Base-by-base conservation (phyloP, 2,888 invertebrate species). In the Petrolisthes cinctipes region DNA sequence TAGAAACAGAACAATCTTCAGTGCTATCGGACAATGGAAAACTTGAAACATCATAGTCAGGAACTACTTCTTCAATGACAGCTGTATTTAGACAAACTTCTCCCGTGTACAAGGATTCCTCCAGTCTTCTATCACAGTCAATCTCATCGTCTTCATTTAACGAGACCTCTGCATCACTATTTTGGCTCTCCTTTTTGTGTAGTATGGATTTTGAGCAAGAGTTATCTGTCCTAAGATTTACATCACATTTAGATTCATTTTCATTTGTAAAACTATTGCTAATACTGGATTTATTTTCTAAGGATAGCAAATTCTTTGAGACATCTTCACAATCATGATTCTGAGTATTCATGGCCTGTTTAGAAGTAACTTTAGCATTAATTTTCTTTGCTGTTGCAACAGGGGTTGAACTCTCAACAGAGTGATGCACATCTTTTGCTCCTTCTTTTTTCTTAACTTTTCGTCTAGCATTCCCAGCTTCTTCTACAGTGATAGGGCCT, bases 371-470 rank as follows among this genome's bases (percentile, higher is more conserved):
- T 20, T 11, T 66, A 14, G 57, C 54, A 56, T 80, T 57, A 11
- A 66, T 20, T 57, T 78, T 78, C 7, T n/a, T 37, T 14, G 17
- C 54, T 7, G 54, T n/a, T 54, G 53, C 79, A 14, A 56, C 81
- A 66, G 23, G 7, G 7, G 23, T 54, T 17, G 54, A 6, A 5
- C 17, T n/a, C 20, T 68, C 78, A 7, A 5, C 54, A 51, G 20
- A 53, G 4, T 37, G 11, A 23, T 54, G 53, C 23, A 83, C 84
- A 76, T 81, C 73, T 75, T 61, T 57, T 73, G 20, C 75, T 4
- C 80, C 80, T 51, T 83, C 79, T 84, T 81, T 88, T 84, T 84
- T 88, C 83, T 84, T 88, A 61, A 84, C 81, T 17, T 88, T 88
- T 81, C 83, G 84, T 37, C 87, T 80, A 14, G 83, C 75, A 81